Evolutionary conservation across 64 coral and sea anemone genomes (phyloP).

Genomic region (Actinia tenebrosa): DNA sequence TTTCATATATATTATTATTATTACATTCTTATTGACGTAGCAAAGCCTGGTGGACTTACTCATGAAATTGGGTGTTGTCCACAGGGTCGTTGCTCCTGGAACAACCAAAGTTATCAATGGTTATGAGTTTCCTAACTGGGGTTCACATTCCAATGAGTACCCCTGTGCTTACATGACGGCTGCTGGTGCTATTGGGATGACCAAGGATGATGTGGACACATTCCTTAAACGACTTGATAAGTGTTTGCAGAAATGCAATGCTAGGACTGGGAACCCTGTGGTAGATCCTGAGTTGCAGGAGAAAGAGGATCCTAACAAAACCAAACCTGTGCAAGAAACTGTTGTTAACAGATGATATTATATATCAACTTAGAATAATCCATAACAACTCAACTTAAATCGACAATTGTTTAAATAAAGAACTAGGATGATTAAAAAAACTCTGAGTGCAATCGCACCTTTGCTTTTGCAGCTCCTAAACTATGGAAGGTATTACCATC

Average conservation of each 20-base stretch:
- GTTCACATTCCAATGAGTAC: conserved; percentile 82
- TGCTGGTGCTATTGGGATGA: conserved; percentile 94
- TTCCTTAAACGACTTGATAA: conserved; percentile 93
- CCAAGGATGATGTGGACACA: conserved; percentile 81
- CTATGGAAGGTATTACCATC: too few relatives aligned
- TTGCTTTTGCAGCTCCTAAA: too few relatives aligned
- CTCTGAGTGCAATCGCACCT: too few relatives aligned
- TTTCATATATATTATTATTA: neutral
- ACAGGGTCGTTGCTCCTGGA: conserved; percentile 70
- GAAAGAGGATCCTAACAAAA: neutral
- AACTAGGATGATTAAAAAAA: too few relatives aligned
- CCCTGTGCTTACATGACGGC: conserved; percentile 90
- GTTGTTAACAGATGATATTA: neutral
- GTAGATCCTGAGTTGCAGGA: neutral
- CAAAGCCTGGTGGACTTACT: too few relatives aligned
- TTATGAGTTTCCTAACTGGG: conserved; percentile 85
- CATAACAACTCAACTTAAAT: too few relatives aligned
- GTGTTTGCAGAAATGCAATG: conserved; percentile 65
- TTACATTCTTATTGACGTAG: too few relatives aligned
- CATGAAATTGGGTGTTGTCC: neutral
- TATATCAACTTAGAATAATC: too few relatives aligned
- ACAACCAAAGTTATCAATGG: conserved; percentile 85
- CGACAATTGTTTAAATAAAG: too few relatives aligned
- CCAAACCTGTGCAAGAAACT: neutral
- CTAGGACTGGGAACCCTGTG: neutral